Conservation (phyloP, 2,797 vertebrate genomes). For the Pelobates cultripes region DNA sequence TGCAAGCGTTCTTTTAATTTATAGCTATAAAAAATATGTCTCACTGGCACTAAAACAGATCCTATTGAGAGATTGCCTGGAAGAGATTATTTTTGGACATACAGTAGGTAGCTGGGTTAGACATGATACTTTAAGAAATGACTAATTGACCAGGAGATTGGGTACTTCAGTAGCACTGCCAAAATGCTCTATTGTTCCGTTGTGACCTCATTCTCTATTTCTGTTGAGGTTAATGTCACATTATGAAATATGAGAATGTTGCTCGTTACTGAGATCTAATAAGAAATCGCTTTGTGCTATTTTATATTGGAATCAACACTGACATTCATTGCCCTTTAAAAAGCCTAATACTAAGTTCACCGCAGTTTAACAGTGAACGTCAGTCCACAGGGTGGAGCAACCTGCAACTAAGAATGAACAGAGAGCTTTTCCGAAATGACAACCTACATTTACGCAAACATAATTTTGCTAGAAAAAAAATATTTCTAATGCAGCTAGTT, state of each 20-base stretch:
- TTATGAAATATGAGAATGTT: background rate
- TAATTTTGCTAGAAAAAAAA: too few relatives aligned
- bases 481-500: too few relatives aligned
- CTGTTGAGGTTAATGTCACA: background rate
- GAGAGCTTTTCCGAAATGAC: too few relatives aligned
- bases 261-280: background rate
- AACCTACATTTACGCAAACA: too few relatives aligned
- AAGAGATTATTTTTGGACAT: constrained; percentile 6
- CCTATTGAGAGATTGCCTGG: constrained; percentile 5
- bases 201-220: constrained; percentile 6
- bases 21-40: background rate
- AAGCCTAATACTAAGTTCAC: background rate
- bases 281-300: background rate
- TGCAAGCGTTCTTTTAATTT: background rate
- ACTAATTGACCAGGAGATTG: constrained; percentile 19
- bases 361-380: background rate
- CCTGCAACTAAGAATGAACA: too few relatives aligned
- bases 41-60: constrained; percentile 7
- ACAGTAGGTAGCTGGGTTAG: background rate
- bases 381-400: background rate
- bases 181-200: background rate
- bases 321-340: background rate
- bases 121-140: constrained; percentile 5
- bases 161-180: background rate
- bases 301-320: background rate